A percentile compares a stretch with the other conserved stretches of the same genome.
Conservation (phyloP, 2,797 vertebrate genomes). For the Silurus aristotelis region DNA sequence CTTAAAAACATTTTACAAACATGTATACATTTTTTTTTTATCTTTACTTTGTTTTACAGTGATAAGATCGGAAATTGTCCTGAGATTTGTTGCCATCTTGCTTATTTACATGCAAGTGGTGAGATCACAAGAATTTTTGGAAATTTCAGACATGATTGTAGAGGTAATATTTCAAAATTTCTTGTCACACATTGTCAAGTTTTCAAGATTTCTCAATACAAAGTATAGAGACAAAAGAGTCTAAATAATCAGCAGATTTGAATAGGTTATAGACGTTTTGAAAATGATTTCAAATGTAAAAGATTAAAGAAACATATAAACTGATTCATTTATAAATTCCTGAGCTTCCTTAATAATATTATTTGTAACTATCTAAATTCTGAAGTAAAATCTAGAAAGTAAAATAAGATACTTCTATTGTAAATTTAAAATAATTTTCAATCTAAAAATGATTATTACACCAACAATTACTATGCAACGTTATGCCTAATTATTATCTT, state of each 20-base stretch:
- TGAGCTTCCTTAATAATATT: not conserved
- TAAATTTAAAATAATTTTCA: not conserved
- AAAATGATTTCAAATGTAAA: too few species aligned
- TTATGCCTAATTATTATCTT: not conserved
- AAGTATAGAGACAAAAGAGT: not conserved
- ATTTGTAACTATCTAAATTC: not conserved
- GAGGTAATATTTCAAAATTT: conserved; percentile 6
- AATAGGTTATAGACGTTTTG: not conserved
- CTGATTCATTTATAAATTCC: not conserved
- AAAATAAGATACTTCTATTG: not conserved
- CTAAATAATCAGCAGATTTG: not conserved
- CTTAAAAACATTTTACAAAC: too few species aligned
- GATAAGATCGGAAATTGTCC: not conserved
- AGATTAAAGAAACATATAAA: not conserved
- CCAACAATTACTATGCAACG: not conserved
- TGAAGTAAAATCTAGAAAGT: not conserved
- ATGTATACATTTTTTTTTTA: not conserved
- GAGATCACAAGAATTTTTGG: not conserved
- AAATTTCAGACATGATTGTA: not conserved
- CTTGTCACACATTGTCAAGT: not conserved
- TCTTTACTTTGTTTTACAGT: conserved; percentile 1
- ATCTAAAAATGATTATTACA: not conserved
- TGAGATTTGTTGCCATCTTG: conserved; percentile 7
- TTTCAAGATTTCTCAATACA: not conserved
- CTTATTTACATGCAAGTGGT: not conserved